Evolutionary conservation across 2,797 vertebrate species (phyloP).

Genomic region (Syngnathus acus): DNA sequence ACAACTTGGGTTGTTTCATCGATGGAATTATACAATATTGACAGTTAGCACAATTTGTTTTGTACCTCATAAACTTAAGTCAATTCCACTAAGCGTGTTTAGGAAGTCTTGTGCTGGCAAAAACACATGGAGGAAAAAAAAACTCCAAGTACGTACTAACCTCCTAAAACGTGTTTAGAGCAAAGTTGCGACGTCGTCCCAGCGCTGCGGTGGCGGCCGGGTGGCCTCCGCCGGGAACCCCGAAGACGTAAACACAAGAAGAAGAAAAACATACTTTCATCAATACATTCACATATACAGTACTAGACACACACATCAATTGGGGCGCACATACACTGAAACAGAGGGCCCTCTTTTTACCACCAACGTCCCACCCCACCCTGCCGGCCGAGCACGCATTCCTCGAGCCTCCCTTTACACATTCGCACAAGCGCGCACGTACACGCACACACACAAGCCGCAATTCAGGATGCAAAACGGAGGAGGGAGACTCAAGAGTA

Average conservation of each 20-base stretch:
- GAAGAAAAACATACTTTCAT: constrained; percentile 50
- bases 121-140: not conserved
- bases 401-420: constrained; percentile 38
- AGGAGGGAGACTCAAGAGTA: constrained; percentile 43
- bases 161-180: not conserved
- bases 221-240: constrained; percentile 22
- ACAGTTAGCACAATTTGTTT: constrained; percentile 14
- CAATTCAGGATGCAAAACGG: constrained; percentile 53
- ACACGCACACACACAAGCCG: constrained; percentile 40
- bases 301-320: constrained; percentile 15
- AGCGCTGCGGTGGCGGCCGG: constrained; percentile 25
- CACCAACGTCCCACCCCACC: constrained; percentile 40
- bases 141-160: no score
- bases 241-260: constrained; percentile 39
- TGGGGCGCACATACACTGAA: constrained; percentile 39
- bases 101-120: not conserved
- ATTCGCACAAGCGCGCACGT: constrained; percentile 28
- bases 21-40: not conserved
- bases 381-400: constrained; percentile 52
- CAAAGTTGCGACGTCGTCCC: not conserved
- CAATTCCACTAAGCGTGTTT: not conserved
- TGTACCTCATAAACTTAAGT: constrained; percentile 4
- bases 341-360: constrained; percentile 60
- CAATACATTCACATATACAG: constrained; percentile 49
- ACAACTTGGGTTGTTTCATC: not conserved